phyloP scores from a whole-genome alignment of 2,797 vertebrate genomes.

The Allobates femoralis region DNA sequence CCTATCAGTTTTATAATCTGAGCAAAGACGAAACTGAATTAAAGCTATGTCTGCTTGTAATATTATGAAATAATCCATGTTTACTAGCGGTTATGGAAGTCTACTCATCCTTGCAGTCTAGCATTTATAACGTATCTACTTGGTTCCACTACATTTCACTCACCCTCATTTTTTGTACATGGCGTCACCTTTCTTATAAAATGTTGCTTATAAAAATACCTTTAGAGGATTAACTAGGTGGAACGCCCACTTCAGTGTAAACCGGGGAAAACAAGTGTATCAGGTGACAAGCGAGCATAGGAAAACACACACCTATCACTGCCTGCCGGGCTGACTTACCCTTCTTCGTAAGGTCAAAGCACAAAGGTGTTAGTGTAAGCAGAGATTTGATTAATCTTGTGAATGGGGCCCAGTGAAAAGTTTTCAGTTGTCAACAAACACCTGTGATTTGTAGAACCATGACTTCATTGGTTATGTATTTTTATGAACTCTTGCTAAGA shows the following conservation, averaged over 20 bases:
- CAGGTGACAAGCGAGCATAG: slow-evolving; percentile 38
- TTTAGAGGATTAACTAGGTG: slow-evolving; percentile 17
- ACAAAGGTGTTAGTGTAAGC: background rate
- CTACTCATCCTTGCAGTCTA: background rate
- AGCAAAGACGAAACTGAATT: background rate
- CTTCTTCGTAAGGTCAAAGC: slow-evolving; percentile 29
- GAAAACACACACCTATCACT: slow-evolving; percentile 18
- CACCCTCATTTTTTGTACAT: slow-evolving; percentile 26
- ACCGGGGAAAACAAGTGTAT: slow-evolving; percentile 10
- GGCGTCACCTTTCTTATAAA: slow-evolving; percentile 33
- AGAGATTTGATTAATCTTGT: background rate
- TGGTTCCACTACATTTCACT: slow-evolving; percentile 31
- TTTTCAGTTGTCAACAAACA: background rate
- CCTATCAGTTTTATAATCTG: background rate
- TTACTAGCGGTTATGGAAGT: background rate
- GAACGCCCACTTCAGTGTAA: slow-evolving; percentile 25
- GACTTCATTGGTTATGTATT: background rate
- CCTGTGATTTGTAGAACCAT: background rate
- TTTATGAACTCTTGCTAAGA: background rate
- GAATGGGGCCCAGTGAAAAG: background rate
- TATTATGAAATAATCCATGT: slow-evolving; percentile 11
- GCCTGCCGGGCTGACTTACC: slow-evolving; percentile 23
- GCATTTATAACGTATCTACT: background rate
- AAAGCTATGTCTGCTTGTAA: background rate
- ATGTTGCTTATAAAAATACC: slow-evolving; percentile 38